Evolutionary conservation across 2,888 invertebrate species (phyloP).

Genomic region (Tanytarsus gracilentus): DNA sequence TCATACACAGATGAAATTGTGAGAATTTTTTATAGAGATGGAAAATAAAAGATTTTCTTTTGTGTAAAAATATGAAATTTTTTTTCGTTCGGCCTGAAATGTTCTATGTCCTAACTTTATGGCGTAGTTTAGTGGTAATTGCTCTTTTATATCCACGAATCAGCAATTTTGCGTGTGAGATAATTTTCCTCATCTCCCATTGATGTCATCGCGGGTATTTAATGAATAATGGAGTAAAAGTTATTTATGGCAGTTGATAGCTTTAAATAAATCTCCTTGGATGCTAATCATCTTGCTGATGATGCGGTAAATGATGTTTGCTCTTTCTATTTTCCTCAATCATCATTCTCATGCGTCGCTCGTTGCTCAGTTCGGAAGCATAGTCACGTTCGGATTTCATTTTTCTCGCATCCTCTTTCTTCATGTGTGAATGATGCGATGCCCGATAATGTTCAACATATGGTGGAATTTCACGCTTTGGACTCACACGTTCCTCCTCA

Average conservation of each 20-base stretch:
- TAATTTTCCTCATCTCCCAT: too few relatives aligned
- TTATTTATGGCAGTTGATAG: neutral
- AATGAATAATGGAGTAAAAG: neutral
- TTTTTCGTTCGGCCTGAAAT: too few relatives aligned
- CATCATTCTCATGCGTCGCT: conserved; percentile 5
- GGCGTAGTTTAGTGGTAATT: too few relatives aligned
- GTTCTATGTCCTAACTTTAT: too few relatives aligned
- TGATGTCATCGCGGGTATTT: neutral
- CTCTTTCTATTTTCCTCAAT: conserved; percentile 4
- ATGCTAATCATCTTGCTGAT: conserved; percentile 9
- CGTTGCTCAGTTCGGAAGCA: conserved; percentile 10
- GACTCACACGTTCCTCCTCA: conserved; percentile 61
- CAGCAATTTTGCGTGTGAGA: too few relatives aligned
- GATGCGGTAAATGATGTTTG: neutral
- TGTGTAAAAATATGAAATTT: too few relatives aligned
- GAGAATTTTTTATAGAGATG: too few relatives aligned
- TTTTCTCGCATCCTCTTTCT: conserved; percentile 11
- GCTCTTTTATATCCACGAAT: too few relatives aligned
- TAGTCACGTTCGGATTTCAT: conserved; percentile 12
- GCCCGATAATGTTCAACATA: conserved; percentile 29
- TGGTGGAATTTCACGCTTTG: conserved; percentile 3
- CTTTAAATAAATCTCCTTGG: conserved; percentile 2
- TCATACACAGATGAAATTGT: too few relatives aligned
- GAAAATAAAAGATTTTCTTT: too few relatives aligned
- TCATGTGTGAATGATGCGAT: neutral